Evolutionary conservation across 53 echinoderm and acorn worm species (phyloP), one percentile per base, ranked within the genome.

Genomic region (Paracentrotus lividus): DNA sequence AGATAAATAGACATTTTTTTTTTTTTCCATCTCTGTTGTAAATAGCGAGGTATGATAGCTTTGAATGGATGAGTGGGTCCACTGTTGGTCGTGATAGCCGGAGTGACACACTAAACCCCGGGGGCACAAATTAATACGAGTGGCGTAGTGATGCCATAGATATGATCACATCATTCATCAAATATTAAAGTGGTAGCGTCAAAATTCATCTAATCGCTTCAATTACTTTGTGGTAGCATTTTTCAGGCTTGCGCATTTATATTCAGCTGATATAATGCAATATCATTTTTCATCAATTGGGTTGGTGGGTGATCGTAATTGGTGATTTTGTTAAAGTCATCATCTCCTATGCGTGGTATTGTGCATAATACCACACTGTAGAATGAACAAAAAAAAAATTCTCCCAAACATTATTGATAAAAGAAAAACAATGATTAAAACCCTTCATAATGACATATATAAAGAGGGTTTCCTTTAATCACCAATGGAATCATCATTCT

Each of bases 151-250:
- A 69, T 90, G 90, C 72, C 90, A 68, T 72, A 90, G 90, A 90
- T 90, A 90, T 90, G 90, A 90, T 72, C 90, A 49, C 69, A 90
- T 90, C 90, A 90, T 90, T 90, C 90, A 90, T 90, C 90, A 90
- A 90, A 90, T 89, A 89, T 89, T 89, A 89, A 89, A 89, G 89
- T 89, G 89, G 61, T 89, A 89, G 64, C 64, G 64, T 89, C 89
- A 89, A 89, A 81, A 89, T 89, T 59, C 89, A 89, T 89, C 89
- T 89, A 89, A 89, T 89, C 89, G 89, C 89, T 89, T 89, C 89
- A 89, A 89, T 89, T 89, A 89, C 89, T 89, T 61, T 61, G 89
- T 64, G 64, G 89, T 89, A 64, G 64, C 42, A 89, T 86, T 86
- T 86, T 86, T 53, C 18, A 86, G 86, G 54, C 55, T 54, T 56